Evolutionary conservation across 2,888 invertebrate genomes (phyloP).

Genomic region (Monoplex corrugatus): DNA sequence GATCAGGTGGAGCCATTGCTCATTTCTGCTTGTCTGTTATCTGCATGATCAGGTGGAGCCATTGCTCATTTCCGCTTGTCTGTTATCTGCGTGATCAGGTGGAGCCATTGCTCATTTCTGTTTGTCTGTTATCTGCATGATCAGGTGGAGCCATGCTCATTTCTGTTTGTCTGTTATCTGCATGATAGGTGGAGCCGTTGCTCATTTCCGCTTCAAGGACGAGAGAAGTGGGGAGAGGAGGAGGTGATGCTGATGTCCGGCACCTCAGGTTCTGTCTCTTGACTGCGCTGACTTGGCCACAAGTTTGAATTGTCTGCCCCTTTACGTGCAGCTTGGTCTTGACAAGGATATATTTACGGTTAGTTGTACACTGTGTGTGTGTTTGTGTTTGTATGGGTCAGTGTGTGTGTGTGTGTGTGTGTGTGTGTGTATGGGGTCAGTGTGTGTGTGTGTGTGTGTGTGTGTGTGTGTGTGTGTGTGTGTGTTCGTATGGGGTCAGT

Average conservation of each 20-base stretch:
- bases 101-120: no score
- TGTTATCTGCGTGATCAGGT: no score
- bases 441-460: neutral
- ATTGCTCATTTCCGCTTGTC: neutral
- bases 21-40: no score
- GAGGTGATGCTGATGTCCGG: slow-evolving; percentile 1
- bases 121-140: neutral
- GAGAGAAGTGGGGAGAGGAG: slow-evolving; percentile 67
- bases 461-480: neutral
- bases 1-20: no score
- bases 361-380: slow-evolving; percentile 48
- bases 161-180: neutral
- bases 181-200: slow-evolving; percentile 60
- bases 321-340: slow-evolving; percentile 64
- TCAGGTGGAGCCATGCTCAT: slow-evolving; percentile 62
- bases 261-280: slow-evolving; percentile 54
- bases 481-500: neutral
- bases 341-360: slow-evolving; percentile 63
- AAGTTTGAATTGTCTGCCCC: slow-evolving; percentile 64
- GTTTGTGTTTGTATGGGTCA: neutral
- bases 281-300: slow-evolving; percentile 62
- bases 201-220: slow-evolving; percentile 70
- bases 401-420: neutral
- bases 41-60: no score
- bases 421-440: no score